Evolutionary conservation across 2,113 vertebrate species (phyloP), one percentile per base, ranked within the genome.

Genomic region (Ancistrus triradiatus): DNA sequence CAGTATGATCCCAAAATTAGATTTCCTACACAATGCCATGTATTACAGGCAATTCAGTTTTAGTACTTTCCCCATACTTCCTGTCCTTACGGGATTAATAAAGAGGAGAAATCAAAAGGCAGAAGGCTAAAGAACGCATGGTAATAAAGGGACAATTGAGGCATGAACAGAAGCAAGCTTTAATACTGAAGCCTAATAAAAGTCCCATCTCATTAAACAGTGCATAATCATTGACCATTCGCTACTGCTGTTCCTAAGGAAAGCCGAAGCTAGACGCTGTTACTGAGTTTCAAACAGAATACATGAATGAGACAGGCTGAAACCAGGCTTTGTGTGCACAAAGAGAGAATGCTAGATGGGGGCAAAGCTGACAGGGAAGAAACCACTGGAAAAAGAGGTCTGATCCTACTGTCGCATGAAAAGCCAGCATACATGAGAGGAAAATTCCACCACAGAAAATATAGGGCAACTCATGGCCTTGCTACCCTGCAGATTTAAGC

Each of bases 391-490:
- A 68, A 18, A 58, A 48, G 53, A 58, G 51, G n/a, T 24, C 42
- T 13, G 6, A 62, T 73, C 67, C 51, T 69, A 43, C 72, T 67
- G 68, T 51, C 17, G 31, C 37, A 37, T 58, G 62, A 61, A 74
- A 77, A 74, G 57, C 53, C 60, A 22, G 37, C 19, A 40, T 50
- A 62, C 60, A 74, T 73, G 71, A 78, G 66, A 17, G 63, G 71
- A 66, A 63, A 51, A 63, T 79, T 81, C 65, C 70, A 68, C 59
- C 58, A 77, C 61, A 69, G 44, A 79, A 27, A 24, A 35, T 42
- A 37, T 47, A 48, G 63, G 44, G 44, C 22, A 7, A 40, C 58
- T 10, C 43, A 46, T 51, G 25, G 47, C 38, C 59, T 55, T 55
- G 43, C 59, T 24, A 4, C 18, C 25, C 27, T 25, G 7, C 18